Base-by-base conservation (phyloP, 2,888 invertebrate species). In the Leucophora obtusa region DNA sequence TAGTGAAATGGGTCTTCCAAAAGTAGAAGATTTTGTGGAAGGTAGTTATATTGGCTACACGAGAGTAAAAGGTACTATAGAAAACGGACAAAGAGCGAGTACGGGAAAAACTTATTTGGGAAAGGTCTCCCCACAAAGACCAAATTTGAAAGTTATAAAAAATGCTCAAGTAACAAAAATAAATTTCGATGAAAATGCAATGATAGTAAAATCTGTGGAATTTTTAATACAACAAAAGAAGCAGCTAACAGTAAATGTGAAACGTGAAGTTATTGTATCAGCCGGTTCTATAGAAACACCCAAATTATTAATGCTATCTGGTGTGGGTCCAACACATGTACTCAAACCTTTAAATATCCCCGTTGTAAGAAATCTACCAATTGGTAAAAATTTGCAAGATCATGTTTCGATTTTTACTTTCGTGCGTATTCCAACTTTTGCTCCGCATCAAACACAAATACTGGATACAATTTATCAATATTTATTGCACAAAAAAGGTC, bases 41-140 rank as follows among this genome's bases (percentile, higher is more conserved):
- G 87, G 87, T 11, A 85, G 87, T 7, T 91, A 91, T 66, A 86
- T 92, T 2, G 93, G 93, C 0, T 92, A 92, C 70, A 87, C 91
- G 28, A 89, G 88, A 59, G 87, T 91, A 0, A 90, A 91, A 47
- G 92, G 91, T 0, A 92, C 91, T 0, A 63, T 91, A 8, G 90
- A 93, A 28, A 91, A 94, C 60, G 96, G 96, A 0, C 91, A 93
- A 0, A 92, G 96, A 71, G 93, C 94, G 87, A 95, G 95, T 87
- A 93, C 95, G 0, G 94, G 94, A 8, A 94, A 94, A 87, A 95
- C 94, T 0, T 95, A 94, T 86, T 89, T 96, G 88, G 90, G 80
- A 87, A 91, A 91, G 8, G 88, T 89, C 0, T 90, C 91, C 50
- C 28, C 38, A 38, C 85, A 91, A 10, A 88, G 93, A 9, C 85